Base-by-base conservation (phyloP, 2,888 invertebrate species). In the Synanthedon andrenaeformis region DNA sequence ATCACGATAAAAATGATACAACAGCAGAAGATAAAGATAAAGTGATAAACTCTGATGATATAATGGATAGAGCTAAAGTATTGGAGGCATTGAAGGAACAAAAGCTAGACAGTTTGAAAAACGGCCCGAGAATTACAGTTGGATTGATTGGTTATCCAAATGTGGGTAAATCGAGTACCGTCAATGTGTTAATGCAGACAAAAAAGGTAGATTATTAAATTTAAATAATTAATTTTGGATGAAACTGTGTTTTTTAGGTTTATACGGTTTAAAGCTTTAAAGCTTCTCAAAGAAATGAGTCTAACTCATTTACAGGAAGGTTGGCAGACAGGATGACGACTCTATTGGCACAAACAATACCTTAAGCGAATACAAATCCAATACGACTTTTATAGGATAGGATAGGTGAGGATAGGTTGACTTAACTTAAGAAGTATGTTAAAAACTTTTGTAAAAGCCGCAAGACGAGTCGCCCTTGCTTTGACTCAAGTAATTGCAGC, bases 111-210 rank as follows among this genome's bases (percentile, higher is more conserved):
- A 86, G 61, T 28, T 67, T 81, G 55, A 86, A 85, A 60, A 84
- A 82, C 70, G 81, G 82, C 2, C 84, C 83, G n/a, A 72, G 92
- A 41, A 89, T 93, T 6, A 95, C 95, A n/a, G 91, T 97, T 55
- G 97, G 98, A 6, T 89, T 98, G 77, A 98, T 99, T 55, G 99
- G 99, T 1, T 99, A 99, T 85, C 99, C 99, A 0, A 99, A 99
- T 89, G 99, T 99, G 1, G 99, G 99, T n/a, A 99, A 99, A 82
- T 99, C 98, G 79, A 99, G 99, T 57, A 97, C 99, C 8, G 98
- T 99, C 56, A 99, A 99, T 88, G 91, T 97, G 14, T 78, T 99
- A 51, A 89, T 99, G 81, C 91, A 92, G 61, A 90, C 90, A 41
- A 99, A 94, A 69, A 94, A 94, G 84, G 94, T 94, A 67, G 63